phyloP scores from a whole-genome alignment of 2,113 vertebrate species.

The Psammodynastes pulverulentus region DNA sequence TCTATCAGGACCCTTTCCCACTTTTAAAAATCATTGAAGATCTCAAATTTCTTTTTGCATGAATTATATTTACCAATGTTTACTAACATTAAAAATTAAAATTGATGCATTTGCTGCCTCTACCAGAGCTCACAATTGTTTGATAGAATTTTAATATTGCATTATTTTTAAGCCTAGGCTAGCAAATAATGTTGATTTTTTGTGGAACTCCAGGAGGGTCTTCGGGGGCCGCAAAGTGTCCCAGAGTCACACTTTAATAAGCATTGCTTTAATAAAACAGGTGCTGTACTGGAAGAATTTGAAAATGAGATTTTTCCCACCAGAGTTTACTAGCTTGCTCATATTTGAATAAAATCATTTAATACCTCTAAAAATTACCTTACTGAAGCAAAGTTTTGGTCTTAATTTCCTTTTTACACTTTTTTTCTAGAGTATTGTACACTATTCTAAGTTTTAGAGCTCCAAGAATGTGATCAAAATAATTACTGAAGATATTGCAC shows the following conservation, averaged over 20 bases:
- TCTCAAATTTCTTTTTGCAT: neutral
- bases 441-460: neutral
- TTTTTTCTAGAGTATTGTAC: neutral
- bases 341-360: neutral
- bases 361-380: neutral
- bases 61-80: neutral
- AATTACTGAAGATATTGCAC: neutral
- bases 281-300: neutral
- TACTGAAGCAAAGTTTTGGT: neutral
- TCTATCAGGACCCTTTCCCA: neutral
- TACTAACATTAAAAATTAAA: neutral
- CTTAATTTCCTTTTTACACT: neutral
- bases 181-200: neutral
- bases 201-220: neutral
- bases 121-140: neutral
- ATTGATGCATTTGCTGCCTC: neutral
- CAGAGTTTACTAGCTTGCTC: neutral
- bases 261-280: neutral
- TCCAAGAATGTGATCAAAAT: neutral
- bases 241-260: neutral
- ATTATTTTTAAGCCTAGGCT: neutral
- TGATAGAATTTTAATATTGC: neutral
- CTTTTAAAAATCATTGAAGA: neutral
- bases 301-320: neutral
- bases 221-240: neutral